Percentiles rank a stretch among this genome's conserved stretches.
Conservation (phyloP, 2,797 vertebrate species). For the Masticophis lateralis region DNA sequence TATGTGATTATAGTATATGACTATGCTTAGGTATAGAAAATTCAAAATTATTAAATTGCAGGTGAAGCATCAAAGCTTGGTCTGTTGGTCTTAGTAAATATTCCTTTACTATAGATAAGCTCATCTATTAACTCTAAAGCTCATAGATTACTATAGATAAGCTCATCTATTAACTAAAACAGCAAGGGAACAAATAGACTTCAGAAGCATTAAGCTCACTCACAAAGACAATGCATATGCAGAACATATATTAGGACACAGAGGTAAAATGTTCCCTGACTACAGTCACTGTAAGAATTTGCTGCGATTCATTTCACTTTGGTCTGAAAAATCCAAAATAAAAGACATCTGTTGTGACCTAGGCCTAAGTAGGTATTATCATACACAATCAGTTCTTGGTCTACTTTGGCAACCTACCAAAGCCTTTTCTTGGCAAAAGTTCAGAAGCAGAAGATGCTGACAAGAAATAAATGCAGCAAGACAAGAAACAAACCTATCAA, state of each 20-base stretch:
- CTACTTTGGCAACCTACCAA: too few relatives aligned
- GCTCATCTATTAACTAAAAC: neutral
- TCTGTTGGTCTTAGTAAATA: neutral
- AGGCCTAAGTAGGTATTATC: too few relatives aligned
- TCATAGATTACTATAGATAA: neutral
- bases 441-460: too few relatives aligned
- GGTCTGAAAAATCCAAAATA: neutral
- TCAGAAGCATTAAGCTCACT: neutral
- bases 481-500: too few relatives aligned
- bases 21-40: neutral
- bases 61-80: neutral
- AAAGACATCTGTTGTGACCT: too few relatives aligned
- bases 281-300: neutral
- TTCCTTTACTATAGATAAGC: neutral
- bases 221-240: too few relatives aligned
- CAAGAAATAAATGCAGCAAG: too few relatives aligned
- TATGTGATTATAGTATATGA: neutral
- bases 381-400: too few relatives aligned
- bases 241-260: neutral
- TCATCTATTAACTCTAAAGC: too few relatives aligned
- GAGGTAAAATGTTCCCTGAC: neutral
- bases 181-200: neutral
- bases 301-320: neutral
- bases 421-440: too few relatives aligned
- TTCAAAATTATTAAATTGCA: neutral